Base-by-base conservation (phyloP, 2,113 vertebrate species). In the Myotis davidii region DNA sequence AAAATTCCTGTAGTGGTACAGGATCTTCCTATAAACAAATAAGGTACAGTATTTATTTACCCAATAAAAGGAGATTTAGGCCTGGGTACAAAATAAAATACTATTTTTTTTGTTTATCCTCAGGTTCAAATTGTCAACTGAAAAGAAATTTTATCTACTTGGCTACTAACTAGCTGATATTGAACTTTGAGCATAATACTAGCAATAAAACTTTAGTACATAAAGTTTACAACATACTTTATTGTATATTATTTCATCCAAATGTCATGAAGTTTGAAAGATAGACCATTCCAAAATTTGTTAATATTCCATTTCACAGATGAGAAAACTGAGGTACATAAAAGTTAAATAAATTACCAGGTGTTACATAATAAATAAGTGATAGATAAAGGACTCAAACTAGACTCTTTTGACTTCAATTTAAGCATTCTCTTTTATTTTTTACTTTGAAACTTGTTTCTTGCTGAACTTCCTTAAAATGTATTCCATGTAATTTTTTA, bases 401-500 rank as follows among this genome's bases (percentile, higher is more conserved):
- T 56, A 29, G 10, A 81, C 54, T 77, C 32, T 65, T 84, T n/a
- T 88, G 13, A 93, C 5, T 81, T 90, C 2, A 61, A 16, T 5
- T 20, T 27, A 74, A 78, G 39, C 64, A 14, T 52, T 67, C 27
- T 27, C 25, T 32, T 32, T 23, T 9, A 50, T 10, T 39, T 42
- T 77, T 54, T 72, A 59, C 37, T 61, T 88, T 29, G 0, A 83
- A 20, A 0, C 1, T 88, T 79, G 20, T 45, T 14, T 87, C 14
- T 90, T 39, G 72, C 5, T 73, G 64, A 87, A 48, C 93, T 91
- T 94, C 37, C 93, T 81, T 27, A 39, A 79, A 81, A 59, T 81
- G 5, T 39, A 79, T 82, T 93, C 32, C 10, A 64, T 82, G 88
- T 85, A 79, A 37, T 29, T 48, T 70, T 61, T 27, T 39, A 48